Base-by-base conservation (phyloP, 2,888 invertebrate species). In the Linnaemya vulpina region DNA sequence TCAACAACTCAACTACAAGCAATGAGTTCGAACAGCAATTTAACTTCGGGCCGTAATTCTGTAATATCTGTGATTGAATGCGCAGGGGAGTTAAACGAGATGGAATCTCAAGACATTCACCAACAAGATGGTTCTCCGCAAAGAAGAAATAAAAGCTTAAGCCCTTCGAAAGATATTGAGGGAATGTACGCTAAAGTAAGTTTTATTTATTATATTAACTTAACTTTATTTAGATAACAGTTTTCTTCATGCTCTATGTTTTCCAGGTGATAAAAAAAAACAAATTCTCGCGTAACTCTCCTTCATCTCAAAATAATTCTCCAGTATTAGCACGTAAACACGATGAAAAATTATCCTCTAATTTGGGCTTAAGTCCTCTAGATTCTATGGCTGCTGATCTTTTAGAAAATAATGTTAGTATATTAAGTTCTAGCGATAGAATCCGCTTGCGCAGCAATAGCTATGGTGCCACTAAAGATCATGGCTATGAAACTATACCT, bases 101-200 rank as follows among this genome's bases (percentile, higher is more conserved):
- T 46, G 38, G 86, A 60, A 25, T 68, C 78, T 20, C 74, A 79
- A 51, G 85, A 86, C 11, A 53, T 77, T n/a, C 43, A 38, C 10
- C 82, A 63, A 15, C 84, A 75, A 51, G 90, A 90, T 20, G 80
- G 86, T 49, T 89, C 90, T n/a, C 90, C 91, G 1, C 91, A 91
- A 53, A 75, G 82, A 62, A 68, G 85, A 73, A 87, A 92, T 91
- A 89, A 93, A 93, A 89, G 92, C 90, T 88, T 93, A 62, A 94
- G 94, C 89, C 94, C 94, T 0, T 93, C 94, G 25, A 94, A 95
- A 86, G 96, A 96, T 87, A 93, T 97, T n/a, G 97, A 97, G 88
- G 97, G 97, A 89, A 96, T 97, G 95, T 97, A 97, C 91, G 97
- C 97, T 1, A 97, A 97, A 93, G 97, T 97, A 22, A 94, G 95